Conservation (phyloP, 2,113 vertebrate species). For the Otis tarda region DNA sequence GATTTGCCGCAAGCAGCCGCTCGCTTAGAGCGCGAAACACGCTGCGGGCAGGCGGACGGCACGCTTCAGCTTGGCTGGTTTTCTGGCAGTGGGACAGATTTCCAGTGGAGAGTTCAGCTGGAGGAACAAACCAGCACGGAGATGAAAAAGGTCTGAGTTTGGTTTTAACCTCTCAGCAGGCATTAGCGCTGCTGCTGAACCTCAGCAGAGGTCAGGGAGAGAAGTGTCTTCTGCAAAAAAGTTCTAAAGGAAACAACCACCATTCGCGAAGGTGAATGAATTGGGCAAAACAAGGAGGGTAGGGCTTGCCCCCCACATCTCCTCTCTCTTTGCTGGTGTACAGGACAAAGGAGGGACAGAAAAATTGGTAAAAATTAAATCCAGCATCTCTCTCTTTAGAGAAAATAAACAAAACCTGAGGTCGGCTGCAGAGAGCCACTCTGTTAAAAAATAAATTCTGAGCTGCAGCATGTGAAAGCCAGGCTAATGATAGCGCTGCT, state of each 20-base stretch:
- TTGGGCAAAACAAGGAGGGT: background rate
- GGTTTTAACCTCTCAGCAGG: background rate
- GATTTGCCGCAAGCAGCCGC: background rate
- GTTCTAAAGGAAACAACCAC: background rate
- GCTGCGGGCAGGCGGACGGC: accelerated
- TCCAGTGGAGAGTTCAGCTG: background rate
- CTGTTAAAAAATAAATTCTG: background rate
- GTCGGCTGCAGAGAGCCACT: background rate
- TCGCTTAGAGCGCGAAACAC: accelerated
- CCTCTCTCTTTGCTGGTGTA: background rate
- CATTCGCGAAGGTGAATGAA: background rate
- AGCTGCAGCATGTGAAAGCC: background rate
- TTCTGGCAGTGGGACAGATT: background rate
- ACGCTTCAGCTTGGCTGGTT: accelerated
- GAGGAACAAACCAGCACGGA: background rate
- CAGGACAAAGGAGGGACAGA: background rate
- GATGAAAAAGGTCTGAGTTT: background rate
- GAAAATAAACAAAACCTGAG: background rate
- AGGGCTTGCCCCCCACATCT: background rate
- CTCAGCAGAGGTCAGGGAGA: background rate
- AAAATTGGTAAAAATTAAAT: background rate
- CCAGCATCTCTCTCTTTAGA: background rate
- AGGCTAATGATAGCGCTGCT: background rate
- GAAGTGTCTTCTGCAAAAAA: background rate
- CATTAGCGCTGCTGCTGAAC: background rate